These are phyloP conservation scores for Diarsia dahlii DNA, from an alignment of 2,888 invertebrate genomes.

Conservation along the genomic window DNA sequence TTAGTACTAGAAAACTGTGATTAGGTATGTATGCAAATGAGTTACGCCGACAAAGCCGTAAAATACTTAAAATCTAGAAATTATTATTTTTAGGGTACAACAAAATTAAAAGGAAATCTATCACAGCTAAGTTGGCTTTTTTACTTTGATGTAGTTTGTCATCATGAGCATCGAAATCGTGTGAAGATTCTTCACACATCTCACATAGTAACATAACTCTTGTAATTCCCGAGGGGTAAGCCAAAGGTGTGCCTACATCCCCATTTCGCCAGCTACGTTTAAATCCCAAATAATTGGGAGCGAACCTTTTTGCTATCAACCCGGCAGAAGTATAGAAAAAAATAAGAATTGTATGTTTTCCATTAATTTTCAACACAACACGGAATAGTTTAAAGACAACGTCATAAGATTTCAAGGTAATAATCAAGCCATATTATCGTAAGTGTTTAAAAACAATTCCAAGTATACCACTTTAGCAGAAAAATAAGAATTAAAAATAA, in stretches of 20 bases:
- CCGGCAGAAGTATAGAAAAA: not conserved
- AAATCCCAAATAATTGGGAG: not conserved
- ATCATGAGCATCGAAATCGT: too few relatives aligned
- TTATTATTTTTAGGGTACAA: too few relatives aligned
- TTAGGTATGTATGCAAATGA: too few relatives aligned
- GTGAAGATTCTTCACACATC: too few relatives aligned
- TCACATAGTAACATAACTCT: too few relatives aligned
- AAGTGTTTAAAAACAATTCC: constrained; percentile 12
- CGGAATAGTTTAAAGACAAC: not conserved
- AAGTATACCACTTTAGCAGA: not conserved
- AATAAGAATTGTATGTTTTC: not conserved
- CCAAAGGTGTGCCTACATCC: not conserved
- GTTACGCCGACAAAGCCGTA: too few relatives aligned
- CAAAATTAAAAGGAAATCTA: too few relatives aligned
- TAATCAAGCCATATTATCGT: not conserved
- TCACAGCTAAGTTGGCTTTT: too few relatives aligned
- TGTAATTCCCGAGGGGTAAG: not conserved
- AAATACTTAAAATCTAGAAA: too few relatives aligned
- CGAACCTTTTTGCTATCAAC: not conserved
- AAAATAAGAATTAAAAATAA: constrained; percentile 16
- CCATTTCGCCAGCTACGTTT: not conserved
- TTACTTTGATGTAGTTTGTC: too few relatives aligned
- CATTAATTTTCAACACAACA: not conserved
- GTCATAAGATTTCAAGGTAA: constrained; percentile 4
- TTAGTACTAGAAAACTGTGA: too few relatives aligned